Evolutionary conservation across 1,140 invertebrate genomes (phyloP).

Genomic region (Lepidotrigona ventralis): DNA sequence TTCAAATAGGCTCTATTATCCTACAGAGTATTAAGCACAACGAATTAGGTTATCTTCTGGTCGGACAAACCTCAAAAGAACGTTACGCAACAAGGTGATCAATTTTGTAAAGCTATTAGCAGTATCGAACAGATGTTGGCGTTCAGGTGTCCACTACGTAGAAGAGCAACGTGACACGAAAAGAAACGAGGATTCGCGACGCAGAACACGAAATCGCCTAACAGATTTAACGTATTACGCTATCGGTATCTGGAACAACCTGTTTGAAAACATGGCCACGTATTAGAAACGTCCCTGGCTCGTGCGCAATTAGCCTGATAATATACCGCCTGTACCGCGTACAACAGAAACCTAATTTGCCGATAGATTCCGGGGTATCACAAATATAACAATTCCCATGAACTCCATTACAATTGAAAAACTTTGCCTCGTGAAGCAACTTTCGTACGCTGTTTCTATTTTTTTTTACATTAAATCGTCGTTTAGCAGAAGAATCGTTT

Average conservation of each 20-base stretch:
- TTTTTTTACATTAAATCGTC: background rate
- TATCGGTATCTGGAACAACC: slow-evolving; percentile 31
- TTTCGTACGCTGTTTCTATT: background rate
- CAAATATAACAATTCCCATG: background rate
- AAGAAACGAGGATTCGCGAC: slow-evolving; percentile 29
- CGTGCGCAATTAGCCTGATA: slow-evolving; percentile 30
- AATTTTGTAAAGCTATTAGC: slow-evolving; percentile 42
- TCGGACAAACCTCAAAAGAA: background rate
- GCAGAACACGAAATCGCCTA: slow-evolving; percentile 54
- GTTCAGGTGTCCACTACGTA: background rate
- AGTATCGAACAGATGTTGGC: background rate
- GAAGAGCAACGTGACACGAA: background rate
- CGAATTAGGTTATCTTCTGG: background rate
- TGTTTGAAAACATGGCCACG: slow-evolving; percentile 35
- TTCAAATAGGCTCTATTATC: background rate
- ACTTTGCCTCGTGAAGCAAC: background rate
- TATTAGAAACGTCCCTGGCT: slow-evolving; percentile 52
- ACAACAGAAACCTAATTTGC: background rate
- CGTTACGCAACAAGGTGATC: slow-evolving; percentile 33
- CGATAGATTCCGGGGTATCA: background rate
- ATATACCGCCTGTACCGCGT: slow-evolving; percentile 10
- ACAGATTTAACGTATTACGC: slow-evolving; percentile 63
- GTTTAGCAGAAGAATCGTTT: background rate
- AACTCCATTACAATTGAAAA: too few species aligned
- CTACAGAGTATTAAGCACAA: background rate